Evolutionary conservation across 1,140 invertebrate genomes (phyloP), one percentile per base, ranked within the genome.

Genomic region (Oedothorax gibbosus): DNA sequence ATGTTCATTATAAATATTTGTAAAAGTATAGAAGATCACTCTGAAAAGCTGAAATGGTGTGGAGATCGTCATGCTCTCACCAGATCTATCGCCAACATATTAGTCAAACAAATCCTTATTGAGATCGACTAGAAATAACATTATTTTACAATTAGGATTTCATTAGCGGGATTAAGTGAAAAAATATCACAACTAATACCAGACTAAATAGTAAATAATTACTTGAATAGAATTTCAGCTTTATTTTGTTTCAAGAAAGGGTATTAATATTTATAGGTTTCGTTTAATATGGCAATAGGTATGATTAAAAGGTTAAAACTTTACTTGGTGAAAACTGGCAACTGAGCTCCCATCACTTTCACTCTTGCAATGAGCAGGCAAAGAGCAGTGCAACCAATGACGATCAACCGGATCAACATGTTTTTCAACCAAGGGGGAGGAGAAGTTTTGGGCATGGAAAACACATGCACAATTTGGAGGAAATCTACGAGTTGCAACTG

Each of bases 341-440:
- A 91, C 91, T 98, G 96, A 0, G 97, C 96, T 49, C 97, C 97
- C 97, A 99, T 99, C 73, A 99, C 95, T 89, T 96, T 95, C 68
- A 99, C 92, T 86, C 97, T 92, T 11, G 94, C 93, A n/a, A 96
- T 91, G 54, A 99, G 91, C 53, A 98, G 91, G 64, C 93, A 93
- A 53, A 96, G 89, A 0, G 96, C 96, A n/a, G 95, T 94, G 72
- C 93, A 92, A 73, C 93, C 93, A 15, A 98, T 91, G 11, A 96
- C 94, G 12, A 91, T 91, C 53, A 97, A 90, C 72, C 97, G 91
- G 82, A 96, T 93, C 56, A 95, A 93, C 53, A 95, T 95, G 87
- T 95, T 94, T 53, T 91, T 92, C 87, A 94, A 93, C 95, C 92
- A 96, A 60, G 91, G 77, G 20, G 92, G 93, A 75, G 93, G 91